A percentile compares a stretch with the other conserved stretches of the same genome.
These are phyloP conservation scores for Heliconius melpomene DNA, from an alignment of 1,140 invertebrate species.

Conservation along the genomic window DNA sequence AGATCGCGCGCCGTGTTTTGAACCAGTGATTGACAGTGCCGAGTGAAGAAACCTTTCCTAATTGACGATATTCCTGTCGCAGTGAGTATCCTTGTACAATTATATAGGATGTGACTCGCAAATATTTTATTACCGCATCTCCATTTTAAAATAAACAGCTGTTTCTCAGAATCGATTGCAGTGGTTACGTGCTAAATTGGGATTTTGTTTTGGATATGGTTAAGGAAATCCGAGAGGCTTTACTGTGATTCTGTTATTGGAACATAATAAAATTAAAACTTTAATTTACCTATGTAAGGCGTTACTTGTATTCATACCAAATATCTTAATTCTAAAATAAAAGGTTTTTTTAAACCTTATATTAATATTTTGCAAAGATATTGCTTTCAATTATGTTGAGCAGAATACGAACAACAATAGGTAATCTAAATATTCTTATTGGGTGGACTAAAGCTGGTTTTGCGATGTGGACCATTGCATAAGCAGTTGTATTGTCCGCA, in stretches of 20 bases:
- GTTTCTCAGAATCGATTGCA: slow-evolving; percentile 70
- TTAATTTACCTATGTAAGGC: slow-evolving; percentile 19
- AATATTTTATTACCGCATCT: slow-evolving; percentile 66
- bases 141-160: slow-evolving; percentile 77
- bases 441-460: slow-evolving; percentile 42
- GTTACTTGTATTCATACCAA: neutral
- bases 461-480: slow-evolving; percentile 64
- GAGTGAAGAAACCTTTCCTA: slow-evolving; percentile 69
- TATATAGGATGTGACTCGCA: slow-evolving; percentile 40
- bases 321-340: neutral
- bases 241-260: neutral
- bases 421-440: slow-evolving; percentile 42
- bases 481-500: slow-evolving; percentile 55
- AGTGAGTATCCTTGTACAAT: slow-evolving; percentile 64
- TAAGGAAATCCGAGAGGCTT: slow-evolving; percentile 58
- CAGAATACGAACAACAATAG: slow-evolving; percentile 35
- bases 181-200: slow-evolving; percentile 72
- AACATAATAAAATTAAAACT: neutral
- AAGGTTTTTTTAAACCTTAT: neutral
- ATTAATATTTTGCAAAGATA: neutral
- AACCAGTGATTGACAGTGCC: slow-evolving; percentile 80
- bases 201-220: slow-evolving; percentile 39
- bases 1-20: slow-evolving; percentile 75
- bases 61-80: slow-evolving; percentile 53
- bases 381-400: slow-evolving; percentile 7